Conservation (phyloP, 2,113 vertebrate species). For the Carollia perspicillata region DNA sequence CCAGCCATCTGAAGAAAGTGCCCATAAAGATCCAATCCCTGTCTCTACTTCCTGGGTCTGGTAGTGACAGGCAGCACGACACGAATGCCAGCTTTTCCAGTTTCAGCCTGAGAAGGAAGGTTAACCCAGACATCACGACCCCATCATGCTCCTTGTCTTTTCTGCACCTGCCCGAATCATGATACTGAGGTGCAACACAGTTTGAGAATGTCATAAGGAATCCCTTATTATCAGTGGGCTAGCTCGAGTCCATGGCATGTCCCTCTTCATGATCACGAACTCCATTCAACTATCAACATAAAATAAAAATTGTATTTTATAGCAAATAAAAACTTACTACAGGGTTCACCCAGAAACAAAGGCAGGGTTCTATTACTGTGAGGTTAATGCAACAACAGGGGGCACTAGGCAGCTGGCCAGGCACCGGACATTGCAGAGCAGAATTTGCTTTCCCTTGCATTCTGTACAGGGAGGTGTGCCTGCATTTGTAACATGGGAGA, state of each 20-base stretch:
- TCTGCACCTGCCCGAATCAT: background rate
- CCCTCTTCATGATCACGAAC: background rate
- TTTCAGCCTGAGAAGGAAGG: background rate
- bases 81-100: too few relatives aligned
- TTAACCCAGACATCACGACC: background rate
- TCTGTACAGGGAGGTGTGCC: background rate
- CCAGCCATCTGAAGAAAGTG: too few relatives aligned
- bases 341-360: background rate
- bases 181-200: background rate
- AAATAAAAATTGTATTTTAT: background rate
- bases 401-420: rapidly evolving
- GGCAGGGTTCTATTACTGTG: background rate
- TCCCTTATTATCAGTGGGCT: background rate
- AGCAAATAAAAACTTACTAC: background rate
- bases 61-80: too few relatives aligned
- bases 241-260: background rate
- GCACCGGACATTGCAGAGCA: background rate
- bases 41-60: too few relatives aligned
- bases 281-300: background rate
- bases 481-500: background rate
- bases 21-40: too few relatives aligned
- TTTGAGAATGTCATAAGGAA: background rate
- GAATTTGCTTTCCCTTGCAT: too few relatives aligned
- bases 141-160: background rate
- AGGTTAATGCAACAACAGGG: background rate